Base-by-base conservation (phyloP, 2,113 vertebrate genomes). In the Megaceryle torquata region DNA sequence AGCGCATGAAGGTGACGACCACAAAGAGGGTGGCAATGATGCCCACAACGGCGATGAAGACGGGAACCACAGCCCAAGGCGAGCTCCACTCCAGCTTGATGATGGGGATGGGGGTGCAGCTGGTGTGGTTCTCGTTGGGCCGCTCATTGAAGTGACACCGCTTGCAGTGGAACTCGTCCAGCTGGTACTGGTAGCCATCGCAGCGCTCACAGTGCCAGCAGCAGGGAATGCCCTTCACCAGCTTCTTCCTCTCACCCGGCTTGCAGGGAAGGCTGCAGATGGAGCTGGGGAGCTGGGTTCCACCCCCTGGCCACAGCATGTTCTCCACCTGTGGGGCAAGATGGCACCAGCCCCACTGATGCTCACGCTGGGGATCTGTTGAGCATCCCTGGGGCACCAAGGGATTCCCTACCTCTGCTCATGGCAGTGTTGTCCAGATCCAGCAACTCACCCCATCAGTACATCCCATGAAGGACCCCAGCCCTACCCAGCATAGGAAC, bases 191-290 rank as follows among this genome's bases (percentile, higher is more conserved):
- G 97, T 99, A 99, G 8, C 99, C 99, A 0, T 99, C 99, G 54
- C 99, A 99, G 81, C 98, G 99, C 96, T 99, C 99, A 0, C 99
- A 99, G 98, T 99, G 99, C 99, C 99, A 99, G 81, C 99, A 99
- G 97, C 99, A 99, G 9, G 99, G 99, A 83, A 99, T 99, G 91
- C 99, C 99, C 95, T 99, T 99, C 93, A 99, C 99, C 4, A 98
- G 97, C 97, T 99, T 99, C 97, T 99, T 99, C 83, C 99, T 98
- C 97, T 99, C 99, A 0, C 99, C 99, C 0, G 98, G 98, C 57
- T 98, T 98, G 96, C 99, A 99, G 33, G 99, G 99, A 74, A 99
- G 98, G 97, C 99, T 99, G 98, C 99, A 99, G 95, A 99, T 99
- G 82, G 99, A 99, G 43, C 98, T 98, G 33, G 99, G 99, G 54